Evolutionary conservation across 2,888 invertebrate genomes (phyloP), one percentile per base, ranked within the genome.

Genomic region (Fabriciana adippe): DNA sequence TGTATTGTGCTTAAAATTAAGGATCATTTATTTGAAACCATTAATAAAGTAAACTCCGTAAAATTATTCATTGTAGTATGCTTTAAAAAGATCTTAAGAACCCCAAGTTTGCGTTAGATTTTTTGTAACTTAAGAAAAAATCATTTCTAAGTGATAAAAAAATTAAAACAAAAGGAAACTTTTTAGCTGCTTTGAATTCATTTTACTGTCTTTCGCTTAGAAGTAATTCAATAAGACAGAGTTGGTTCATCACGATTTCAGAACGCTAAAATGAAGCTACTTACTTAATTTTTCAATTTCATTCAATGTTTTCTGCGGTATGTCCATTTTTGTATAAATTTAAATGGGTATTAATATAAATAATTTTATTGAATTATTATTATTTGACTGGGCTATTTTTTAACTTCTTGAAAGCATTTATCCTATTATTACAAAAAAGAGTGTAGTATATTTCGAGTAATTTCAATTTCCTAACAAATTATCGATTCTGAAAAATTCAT

Each of bases 201-300:
- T 60, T 68, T 66, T 65, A 15, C 61, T 55, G 56, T 55, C 55
- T 55, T 35, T 18, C 66, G 68, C 56, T 68, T 53, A 51, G 31
- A 45, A 61, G 35, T 66, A 61, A 68, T 68, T 68, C 53, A 62
- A 66, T 66, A 61, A 60, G 47, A 26, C 47, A n/a, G 26, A 18
- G 47, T 47, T 53, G 54, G 45, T 21, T 60, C 59, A 53, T 66
- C 26, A 59, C 56, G 47, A 54, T 57, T 60, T 18, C 54, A 54
- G 45, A 15, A 21, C 55, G 53, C 53, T 62, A 35, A 47, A 54
- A 21, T 16, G 53, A 66, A 61, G 31, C 48, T 55, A 50, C 47
- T 50, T 61, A 50, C 55, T 61, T 61, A 64, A 64, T 64, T 51
- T 64, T 26, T 41, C 21, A 64, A 56, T 56, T 56, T 56, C 50